Base-by-base conservation (phyloP, 1,140 invertebrate species). In the Aradophagus sp. region DNA sequence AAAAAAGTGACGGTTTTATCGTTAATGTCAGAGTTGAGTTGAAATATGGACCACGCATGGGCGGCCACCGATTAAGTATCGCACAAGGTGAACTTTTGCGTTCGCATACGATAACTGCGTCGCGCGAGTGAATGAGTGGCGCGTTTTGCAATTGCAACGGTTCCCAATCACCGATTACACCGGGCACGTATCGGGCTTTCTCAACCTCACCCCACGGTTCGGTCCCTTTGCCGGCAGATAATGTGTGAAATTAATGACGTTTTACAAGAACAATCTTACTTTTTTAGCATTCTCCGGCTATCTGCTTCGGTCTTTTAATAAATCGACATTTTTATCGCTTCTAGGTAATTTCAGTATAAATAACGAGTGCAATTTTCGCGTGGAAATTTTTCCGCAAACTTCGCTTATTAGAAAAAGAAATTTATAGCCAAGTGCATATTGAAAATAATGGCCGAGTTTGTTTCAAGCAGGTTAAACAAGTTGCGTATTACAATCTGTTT, bases 61-160 rank as follows among this genome's bases (percentile, higher is more conserved):
- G 66, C 56, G 48, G 50, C 42, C 7, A 61, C 39, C 14, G 66
- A 70, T 70, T 62, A 70, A 50, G 29, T 32, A 16, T 29, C 31
- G 16, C 14, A 62, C 34, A 58, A 61, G 55, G 66, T 61, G 58
- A 55, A 61, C 66, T 70, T 69, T 68, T 61, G 48, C 48, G 39
- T 44, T 38, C 38, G 16, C 23, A 34, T 12, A 41, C 6, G 65
- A 69, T 62, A 50, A 70, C 50, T 62, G 35, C 48, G 29, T 45
- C 26, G 20, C 16, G 39, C 50, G 52, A 62, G 16, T 69, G 48
- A 69, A 61, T 56, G 50, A 62, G 36, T 38, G 58, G 62, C 58
- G 56, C 48, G 58, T 63, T 63, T 70, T 70, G 36, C 58, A 63
- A 70, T 12, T 41, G 44, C 50, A 50, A 32, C 34, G 42, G 38